Evolutionary conservation across 2,888 invertebrate species (phyloP).

Genomic region (Tricholauxania praeusta): DNA sequence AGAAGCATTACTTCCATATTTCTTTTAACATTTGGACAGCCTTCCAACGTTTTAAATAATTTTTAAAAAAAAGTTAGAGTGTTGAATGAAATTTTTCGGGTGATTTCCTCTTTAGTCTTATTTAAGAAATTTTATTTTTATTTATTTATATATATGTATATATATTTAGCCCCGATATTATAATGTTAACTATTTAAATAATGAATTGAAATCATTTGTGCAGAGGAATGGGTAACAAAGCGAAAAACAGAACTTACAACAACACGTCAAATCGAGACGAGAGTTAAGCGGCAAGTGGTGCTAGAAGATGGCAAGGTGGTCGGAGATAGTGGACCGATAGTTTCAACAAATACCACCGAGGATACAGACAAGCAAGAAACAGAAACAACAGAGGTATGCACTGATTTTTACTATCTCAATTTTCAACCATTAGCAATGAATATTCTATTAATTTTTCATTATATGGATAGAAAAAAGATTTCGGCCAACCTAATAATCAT

Average conservation of each 20-base stretch:
- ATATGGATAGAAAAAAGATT: slow-evolving; percentile 58
- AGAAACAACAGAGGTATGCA: slow-evolving; percentile 82
- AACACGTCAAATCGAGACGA: slow-evolving; percentile 90
- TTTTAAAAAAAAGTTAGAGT: too few species aligned
- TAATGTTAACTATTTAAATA: too few species aligned
- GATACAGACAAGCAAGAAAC: slow-evolving; percentile 91
- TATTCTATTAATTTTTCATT: not conserved
- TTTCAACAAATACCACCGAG: slow-evolving; percentile 91
- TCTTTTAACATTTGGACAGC: too few species aligned
- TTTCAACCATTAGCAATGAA: slow-evolving; percentile 1
- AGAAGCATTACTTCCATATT: too few species aligned
- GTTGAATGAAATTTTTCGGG: too few species aligned
- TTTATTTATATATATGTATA: not conserved
- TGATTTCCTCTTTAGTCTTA: too few species aligned
- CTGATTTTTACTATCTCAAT: not conserved
- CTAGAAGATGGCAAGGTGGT: slow-evolving; percentile 92
- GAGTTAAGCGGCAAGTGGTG: slow-evolving; percentile 89
- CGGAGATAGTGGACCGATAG: slow-evolving; percentile 89
- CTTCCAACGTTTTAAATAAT: too few species aligned
- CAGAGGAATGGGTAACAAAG: slow-evolving; percentile 94
- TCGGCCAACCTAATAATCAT: slow-evolving; percentile 55
- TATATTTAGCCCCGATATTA: too few species aligned
- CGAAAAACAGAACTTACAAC: slow-evolving; percentile 91
- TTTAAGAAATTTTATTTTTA: not conserved
- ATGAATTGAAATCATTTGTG: slow-evolving; percentile 46